Evolutionary conservation across 2,113 vertebrate species (phyloP), one percentile per base, ranked within the genome.

Genomic region (Microcebus lehilahytsara): DNA sequence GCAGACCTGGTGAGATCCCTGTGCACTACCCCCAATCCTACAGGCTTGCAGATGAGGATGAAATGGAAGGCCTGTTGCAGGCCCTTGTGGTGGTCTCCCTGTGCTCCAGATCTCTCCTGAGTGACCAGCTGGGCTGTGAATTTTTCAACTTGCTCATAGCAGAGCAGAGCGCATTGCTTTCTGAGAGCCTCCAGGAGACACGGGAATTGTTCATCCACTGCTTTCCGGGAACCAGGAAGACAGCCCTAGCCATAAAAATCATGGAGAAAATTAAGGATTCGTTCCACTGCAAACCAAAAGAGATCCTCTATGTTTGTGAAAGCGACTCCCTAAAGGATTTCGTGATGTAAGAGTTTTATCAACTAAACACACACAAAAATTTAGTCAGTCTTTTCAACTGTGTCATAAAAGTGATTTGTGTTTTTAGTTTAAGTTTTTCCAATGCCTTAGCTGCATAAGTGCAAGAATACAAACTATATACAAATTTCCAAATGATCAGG

Each of bases 281-380:
- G 5, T 97, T 98, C 67, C 37, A 74, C 6, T 98, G 98, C 85
- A 7, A 77, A 42, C 3, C 77, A 32, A 56, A 97, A 1, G 97
- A 98, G 40, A 97, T 99, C 75, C 98, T 99, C 87, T 99, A 98
- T 46, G 87, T 99, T 40, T 99, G 98, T 71, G 98, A 99, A 91
- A 98, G 97, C 8, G 56, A 79, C 30, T 91, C 98, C 56, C 93
- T 99, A 58, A 96, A 83, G 96, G 53, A 96, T 40, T 97, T 98
- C 62, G 97, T 99, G 77, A 14, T 0, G 98, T 99, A 96, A 98
- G 97, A 89, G 13, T 95, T 95, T 89, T 37, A 60, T 58, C 40
- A 91, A 72, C 40, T 89, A 72, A 87, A 86, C 13, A 56, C 46
- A 25, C 22, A 72, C 49, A 83, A 83, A 20, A 9, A 58, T 37